A percentile compares a stretch with the other conserved stretches of the same genome.
Evolutionary conservation across 1,140 invertebrate genomes (phyloP).

Genomic region (Thaumatotibia leucotreta): DNA sequence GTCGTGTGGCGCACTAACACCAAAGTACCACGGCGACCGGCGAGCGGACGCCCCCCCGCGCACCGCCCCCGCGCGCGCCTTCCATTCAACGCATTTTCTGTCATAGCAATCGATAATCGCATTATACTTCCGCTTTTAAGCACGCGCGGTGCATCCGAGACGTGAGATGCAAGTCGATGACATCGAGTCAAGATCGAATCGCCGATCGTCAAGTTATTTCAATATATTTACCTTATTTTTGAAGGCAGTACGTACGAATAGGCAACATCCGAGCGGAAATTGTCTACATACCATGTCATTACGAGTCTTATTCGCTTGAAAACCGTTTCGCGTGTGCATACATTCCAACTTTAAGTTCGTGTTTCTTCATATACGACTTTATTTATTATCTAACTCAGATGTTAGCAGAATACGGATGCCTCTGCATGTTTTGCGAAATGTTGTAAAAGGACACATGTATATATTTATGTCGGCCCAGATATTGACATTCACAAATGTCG

Average conservation of each 20-base stretch:
- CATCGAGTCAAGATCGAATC: background rate
- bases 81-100: constrained; percentile 74
- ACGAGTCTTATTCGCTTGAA: no score
- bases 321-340: no score
- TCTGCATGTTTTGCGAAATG: no score
- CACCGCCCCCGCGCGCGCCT: constrained; percentile 34
- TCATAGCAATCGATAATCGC: constrained; percentile 75
- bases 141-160: constrained; percentile 56
- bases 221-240: background rate
- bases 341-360: no score
- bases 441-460: no score
- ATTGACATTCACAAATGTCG: background rate
- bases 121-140: constrained; percentile 69
- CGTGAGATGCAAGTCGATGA: constrained; percentile 2
- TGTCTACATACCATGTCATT: no score
- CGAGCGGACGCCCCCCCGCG: constrained; percentile 23
- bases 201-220: background rate
- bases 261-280: no score
- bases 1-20: constrained; percentile 60
- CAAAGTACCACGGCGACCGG: constrained; percentile 11
- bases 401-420: no score
- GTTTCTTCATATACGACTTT: no score
- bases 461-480: background rate
- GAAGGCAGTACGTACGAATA: no score
- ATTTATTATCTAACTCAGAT: no score